Conservation (phyloP, 2,113 vertebrate species). For the Cavia aperea region DNA sequence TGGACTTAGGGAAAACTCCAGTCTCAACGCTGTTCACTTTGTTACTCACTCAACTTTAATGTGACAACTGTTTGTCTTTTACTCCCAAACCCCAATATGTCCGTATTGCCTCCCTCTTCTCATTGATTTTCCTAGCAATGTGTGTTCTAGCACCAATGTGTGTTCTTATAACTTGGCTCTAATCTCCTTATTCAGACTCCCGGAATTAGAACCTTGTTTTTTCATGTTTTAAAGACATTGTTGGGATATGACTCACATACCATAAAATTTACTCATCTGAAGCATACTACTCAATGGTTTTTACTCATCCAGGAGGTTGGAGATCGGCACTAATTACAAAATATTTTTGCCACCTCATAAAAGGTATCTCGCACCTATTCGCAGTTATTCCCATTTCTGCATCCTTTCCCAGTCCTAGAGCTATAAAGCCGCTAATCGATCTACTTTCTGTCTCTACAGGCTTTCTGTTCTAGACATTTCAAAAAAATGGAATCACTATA, state of each 20-base stretch:
- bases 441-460: background rate
- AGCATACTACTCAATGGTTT: background rate
- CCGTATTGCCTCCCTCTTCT: background rate
- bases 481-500: background rate
- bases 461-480: background rate
- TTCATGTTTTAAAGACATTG: background rate
- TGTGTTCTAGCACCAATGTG: background rate
- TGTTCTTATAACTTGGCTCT: background rate
- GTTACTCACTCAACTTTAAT: background rate
- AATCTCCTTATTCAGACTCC: background rate
- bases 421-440: background rate
- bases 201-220: background rate
- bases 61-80: background rate
- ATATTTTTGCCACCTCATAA: background rate
- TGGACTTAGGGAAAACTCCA: background rate
- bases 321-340: background rate
- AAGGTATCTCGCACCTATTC: background rate
- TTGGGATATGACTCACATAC: background rate
- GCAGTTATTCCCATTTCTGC: background rate
- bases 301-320: background rate
- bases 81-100: background rate
- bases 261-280: background rate
- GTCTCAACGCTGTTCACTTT: background rate
- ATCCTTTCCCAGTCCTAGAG: background rate
- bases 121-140: background rate